Base-by-base conservation (phyloP, 1,140 invertebrate genomes). In the Reticulitermes speratus region DNA sequence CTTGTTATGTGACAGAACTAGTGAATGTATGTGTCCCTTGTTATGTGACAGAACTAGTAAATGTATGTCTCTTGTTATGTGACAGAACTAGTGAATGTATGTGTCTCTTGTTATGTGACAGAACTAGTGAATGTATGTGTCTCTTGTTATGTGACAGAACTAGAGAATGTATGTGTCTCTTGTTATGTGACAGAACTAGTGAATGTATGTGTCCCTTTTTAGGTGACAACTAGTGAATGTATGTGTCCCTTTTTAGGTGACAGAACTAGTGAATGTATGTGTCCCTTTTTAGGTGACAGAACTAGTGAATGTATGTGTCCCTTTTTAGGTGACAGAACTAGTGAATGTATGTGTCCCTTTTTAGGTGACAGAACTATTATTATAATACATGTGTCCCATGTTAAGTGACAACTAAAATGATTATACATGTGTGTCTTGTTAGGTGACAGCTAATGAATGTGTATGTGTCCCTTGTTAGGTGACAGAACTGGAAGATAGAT, bases 331-430 rank as follows among this genome's bases (percentile, higher is more conserved):
- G 21, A 88, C 88, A 48, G 87, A 88, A 44, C 69, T 89, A 88
- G 75, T 38, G 38, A 38, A 38, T 38, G 38, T 5, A 25, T 83
- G 44, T 83, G 9, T 83, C 23, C 45, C 0, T 82, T 82, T 2
- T 82, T 87, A 90, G 75, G 87, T 88, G 16, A 88, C 88, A 48
- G 87, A 88, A 44, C 55, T 90, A 48, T 87, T 88, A 82, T n/a
- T n/a, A n/a, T n/a, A 85, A 86, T 6, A 85, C 84, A 12, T 83
- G 44, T 83, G 9, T 45, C 23, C 45, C 0, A 30, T 82, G 25
- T 82, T 87, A 90, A 75, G 87, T 88, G 21, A 88, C 88, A 48
- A 44, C 69, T 82, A 32, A 16, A 32, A 38, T 25, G 3, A 3
- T 16, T 38, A 32, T 2, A 16, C 21, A 32, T 82, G 81, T 82